Evolutionary conservation across 2,888 invertebrate genomes (phyloP), one percentile per base, ranked within the genome.

Genomic region (Allygus modestus): DNA sequence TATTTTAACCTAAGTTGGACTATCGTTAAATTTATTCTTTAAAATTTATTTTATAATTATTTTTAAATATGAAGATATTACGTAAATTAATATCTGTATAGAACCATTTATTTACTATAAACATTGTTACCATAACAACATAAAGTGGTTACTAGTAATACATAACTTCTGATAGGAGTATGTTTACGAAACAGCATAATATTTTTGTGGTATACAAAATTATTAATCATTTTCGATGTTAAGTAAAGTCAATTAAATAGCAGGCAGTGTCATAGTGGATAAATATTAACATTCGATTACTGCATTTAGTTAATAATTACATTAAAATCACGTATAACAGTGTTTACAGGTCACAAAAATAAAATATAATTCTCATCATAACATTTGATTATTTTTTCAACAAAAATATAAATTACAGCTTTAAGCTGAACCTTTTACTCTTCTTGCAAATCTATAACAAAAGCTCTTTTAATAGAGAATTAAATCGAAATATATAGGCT

Each of bases 301-400:
- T 1, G 23, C 0, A 58, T 23, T 20, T 51, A 51, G 2, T 58
- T 12, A 7, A 65, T 28, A 65, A 1, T 65, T 65, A 65, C 65
- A 31, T 65, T 65, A 11, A 58, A 9, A 65, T 65, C 31, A 65
- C 31, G 5, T 9, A 65, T 65, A 77, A 79, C 58, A 79, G n/a
- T 79, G 31, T 37, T 73, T 37, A 77, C 79, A 33, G 2, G 2
- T 28, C 79, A 79, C 4, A 79, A 79, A 58, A 79, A 79, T 79
- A 79, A 77, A 77, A 33, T 79, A 79, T 58, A 54, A 28, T n/a
- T 46, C 15, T 54, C 51, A 37, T 58, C 2, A n/a, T 51, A 77
- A 77, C 77, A 77, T 58, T 58, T 58, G 58, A 58, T 65, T 65
- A 65, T 28, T 28, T 23, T 65, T 65, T 23, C 46, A 58, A 58